These are phyloP conservation scores for Neotoxoptera formosana DNA, from an alignment of 1,140 invertebrate genomes.

Conservation along the genomic window DNA sequence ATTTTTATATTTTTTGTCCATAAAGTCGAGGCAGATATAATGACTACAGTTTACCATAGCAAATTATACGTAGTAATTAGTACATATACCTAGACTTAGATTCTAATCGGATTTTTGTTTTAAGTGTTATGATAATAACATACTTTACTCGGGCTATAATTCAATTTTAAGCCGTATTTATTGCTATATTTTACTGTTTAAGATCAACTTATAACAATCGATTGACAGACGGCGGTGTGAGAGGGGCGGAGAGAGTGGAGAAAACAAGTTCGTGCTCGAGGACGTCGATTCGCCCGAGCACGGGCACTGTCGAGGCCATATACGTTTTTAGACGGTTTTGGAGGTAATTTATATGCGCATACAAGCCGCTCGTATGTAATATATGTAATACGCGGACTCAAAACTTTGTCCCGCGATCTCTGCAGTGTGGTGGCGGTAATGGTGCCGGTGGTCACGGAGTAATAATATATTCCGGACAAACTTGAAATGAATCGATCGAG, in stretches of 20 bases:
- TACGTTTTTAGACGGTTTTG: background rate
- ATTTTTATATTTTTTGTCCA: background rate
- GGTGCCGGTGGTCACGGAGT: background rate
- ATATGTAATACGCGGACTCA: background rate
- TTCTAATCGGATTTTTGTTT: background rate
- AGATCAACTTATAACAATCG: background rate
- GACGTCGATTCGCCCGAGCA: background rate
- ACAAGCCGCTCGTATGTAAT: background rate
- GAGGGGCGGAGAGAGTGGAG: no score
- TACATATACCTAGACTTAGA: background rate
- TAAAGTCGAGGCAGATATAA: background rate
- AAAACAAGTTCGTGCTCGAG: background rate
- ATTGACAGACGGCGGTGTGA: background rate
- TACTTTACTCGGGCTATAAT: background rate
- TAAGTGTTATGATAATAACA: background rate
- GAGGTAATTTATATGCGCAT: background rate
- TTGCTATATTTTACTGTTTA: background rate
- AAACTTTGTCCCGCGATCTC: background rate
- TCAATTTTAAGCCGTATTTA: background rate
- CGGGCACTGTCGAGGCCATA: background rate
- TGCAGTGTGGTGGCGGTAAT: background rate
- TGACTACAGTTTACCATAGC: background rate
- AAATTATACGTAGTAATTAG: background rate
- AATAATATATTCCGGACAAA: background rate
- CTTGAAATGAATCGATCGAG: background rate